Evolutionary conservation across 1,140 invertebrate genomes (phyloP).

Genomic region (Spodoptera frugiperda): DNA sequence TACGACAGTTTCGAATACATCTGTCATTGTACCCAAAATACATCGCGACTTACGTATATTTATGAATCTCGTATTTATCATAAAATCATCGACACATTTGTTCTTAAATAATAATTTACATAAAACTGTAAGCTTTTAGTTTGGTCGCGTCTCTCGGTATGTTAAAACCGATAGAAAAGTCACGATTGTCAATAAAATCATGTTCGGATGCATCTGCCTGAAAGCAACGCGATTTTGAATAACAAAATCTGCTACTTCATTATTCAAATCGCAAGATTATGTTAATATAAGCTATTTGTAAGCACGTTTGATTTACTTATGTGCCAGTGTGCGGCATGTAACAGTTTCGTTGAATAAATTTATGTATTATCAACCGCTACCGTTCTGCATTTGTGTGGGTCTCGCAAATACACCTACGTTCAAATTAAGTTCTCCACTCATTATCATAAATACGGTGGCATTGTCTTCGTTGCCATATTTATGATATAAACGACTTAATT

Average conservation of each 20-base stretch:
- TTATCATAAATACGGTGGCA: conserved; percentile 66
- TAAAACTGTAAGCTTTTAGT: conserved; percentile 57
- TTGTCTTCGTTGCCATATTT: conserved; percentile 58
- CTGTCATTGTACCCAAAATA: conserved; percentile 36
- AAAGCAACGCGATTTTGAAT: conserved; percentile 62
- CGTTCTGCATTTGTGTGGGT: conserved; percentile 73
- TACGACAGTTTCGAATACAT: conserved; percentile 26
- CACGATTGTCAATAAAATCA: conserved; percentile 60
- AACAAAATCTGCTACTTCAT: conserved; percentile 72
- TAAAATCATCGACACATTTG: conserved; percentile 40
- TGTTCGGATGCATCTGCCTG: conserved; percentile 61
- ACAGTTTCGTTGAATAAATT: conserved; percentile 74
- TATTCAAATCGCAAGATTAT: conserved; percentile 82
- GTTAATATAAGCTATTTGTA: conserved; percentile 77
- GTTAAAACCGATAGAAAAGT: conserved; percentile 56
- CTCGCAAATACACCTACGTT: conserved; percentile 59
- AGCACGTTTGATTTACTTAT: conserved; percentile 78
- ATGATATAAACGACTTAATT: conserved; percentile 60
- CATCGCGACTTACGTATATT: conserved; percentile 42
- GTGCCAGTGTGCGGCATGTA: conserved; percentile 65
- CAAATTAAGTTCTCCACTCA: conserved; percentile 58
- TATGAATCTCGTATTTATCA: conserved; percentile 42
- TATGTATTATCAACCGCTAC: conserved; percentile 77
- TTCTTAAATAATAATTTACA: conserved; percentile 50
- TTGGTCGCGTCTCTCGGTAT: conserved; percentile 50